Base-by-base conservation (phyloP, 2,888 invertebrate species). In the Brachynemurus nebulosus region DNA sequence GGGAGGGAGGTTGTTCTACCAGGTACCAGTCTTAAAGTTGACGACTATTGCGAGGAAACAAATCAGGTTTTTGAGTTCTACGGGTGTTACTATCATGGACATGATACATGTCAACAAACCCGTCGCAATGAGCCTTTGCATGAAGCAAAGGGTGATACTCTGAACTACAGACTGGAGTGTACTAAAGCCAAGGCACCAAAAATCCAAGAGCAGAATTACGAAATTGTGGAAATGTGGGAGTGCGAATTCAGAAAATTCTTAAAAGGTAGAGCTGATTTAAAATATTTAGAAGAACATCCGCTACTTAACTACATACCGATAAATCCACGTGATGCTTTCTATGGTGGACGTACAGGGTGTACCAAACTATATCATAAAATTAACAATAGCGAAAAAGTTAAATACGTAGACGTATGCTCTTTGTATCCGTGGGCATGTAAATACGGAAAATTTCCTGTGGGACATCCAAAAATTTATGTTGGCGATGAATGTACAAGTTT, bases 391-490 rank as follows among this genome's bases (percentile, higher is more conserved):
- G 55, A 54, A 39, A 49, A 54, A 48, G 55, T 57, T 6, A 47
- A 46, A 7, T 56, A 57, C 44, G 17, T 51, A 1, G 53, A 56
- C 44, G 50, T 57, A 2, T 54, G 55, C 48, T 53, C n/a, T n/a
- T 36, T 57, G 1, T 57, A 59, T 33, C 56, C 58, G 0, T 58
- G 39, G 25, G 50, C 55, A 7, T 55, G 51, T 44, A 57, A 58
- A 42, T 51, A 53, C 25, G 51, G 51, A 5, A 52, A 50, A 43
- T 55, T 47, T 42, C 55, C 54, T 0, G 36, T 55, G 1, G 54
- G 53, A 0, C 55, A 57, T 42, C 56, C 57, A 2, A 47, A 39
- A 41, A 50, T 56, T 16, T 48, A 47, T 34, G 47, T 54, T 2
- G 54, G 54, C 0, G 42, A 46, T 3, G 48, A 50, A 8, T 12